Evolutionary conservation across 1,140 invertebrate species (phyloP), one percentile per base, ranked within the genome.

Genomic region (Goniozus legneri): DNA sequence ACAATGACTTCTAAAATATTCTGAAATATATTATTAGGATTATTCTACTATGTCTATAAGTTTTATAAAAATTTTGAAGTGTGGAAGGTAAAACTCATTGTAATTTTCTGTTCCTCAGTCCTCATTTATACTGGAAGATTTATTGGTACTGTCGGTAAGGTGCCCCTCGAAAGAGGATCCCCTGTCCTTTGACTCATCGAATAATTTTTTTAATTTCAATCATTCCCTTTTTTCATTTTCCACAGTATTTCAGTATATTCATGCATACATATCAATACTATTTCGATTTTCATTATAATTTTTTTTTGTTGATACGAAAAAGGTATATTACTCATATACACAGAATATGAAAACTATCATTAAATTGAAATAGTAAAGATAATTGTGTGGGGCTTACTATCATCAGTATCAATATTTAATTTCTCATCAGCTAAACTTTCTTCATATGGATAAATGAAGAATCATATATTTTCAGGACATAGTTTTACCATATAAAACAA

Each of bases 61-160:
- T n/a, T n/a, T n/a, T n/a, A n/a, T n/a, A n/a, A n/a, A n/a, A n/a
- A n/a, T n/a, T n/a, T n/a, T n/a, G n/a, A n/a, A n/a, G n/a, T n/a
- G n/a, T n/a, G n/a, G n/a, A n/a, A n/a, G n/a, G n/a, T n/a, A 46
- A 44, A 58, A 67, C 57, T 71, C 41, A 67, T 42, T 40, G 49
- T 53, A 51, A 57, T 54, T 57, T 67, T 70, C 66, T 64, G 55
- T 62, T 68, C 66, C 60, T 62, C 61, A 74, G 71, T 69, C 64
- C 64, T 64, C 69, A 66, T 60, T 69, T 72, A 54, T 69, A 67
- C 69, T 71, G 69, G 65, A 60, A 71, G 57, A 67, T 71, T 54
- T 72, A 74, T 63, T 66, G 64, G 60, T 74, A 68, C 67, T 72
- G 67, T 71, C 69, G 71, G 71, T 74, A 74, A 71, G 69, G 63